A percentile compares a stretch with the other conserved stretches of the same genome.
Conservation (phyloP, 2,888 invertebrate genomes). For the Tachina lurida region DNA sequence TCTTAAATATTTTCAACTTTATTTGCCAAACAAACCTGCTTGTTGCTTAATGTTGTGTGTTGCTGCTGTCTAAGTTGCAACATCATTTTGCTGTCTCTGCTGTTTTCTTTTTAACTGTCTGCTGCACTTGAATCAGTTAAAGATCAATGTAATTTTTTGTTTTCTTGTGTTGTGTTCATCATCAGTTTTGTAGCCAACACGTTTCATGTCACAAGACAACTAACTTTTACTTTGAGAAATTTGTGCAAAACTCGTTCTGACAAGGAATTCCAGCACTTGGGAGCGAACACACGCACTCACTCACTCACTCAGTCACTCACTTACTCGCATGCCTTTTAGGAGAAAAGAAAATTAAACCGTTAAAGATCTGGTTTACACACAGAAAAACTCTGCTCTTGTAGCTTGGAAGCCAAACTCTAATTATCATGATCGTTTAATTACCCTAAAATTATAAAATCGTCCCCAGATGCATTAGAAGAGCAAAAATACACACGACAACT, state of each 20-base stretch:
- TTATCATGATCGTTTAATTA: constrained; percentile 70
- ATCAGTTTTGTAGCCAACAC: constrained; percentile 61
- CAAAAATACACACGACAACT: constrained; percentile 26
- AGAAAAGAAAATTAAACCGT: constrained; percentile 55
- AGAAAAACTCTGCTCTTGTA: not conserved
- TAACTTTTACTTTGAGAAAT: constrained; percentile 70
- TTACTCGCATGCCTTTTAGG: not conserved
- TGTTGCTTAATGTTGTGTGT: constrained; percentile 37
- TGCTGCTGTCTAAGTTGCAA: constrained; percentile 5
- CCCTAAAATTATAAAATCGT: constrained; percentile 63
- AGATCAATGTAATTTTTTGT: constrained; percentile 49
- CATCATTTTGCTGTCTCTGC: constrained; percentile 35
- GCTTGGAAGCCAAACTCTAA: constrained; percentile 56
- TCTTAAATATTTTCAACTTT: not conserved
- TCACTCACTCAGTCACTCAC: not conserved
- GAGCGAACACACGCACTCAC: constrained; percentile 15
- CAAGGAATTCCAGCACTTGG: constrained; percentile 64
- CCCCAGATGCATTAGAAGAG: constrained; percentile 17
- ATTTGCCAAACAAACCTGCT: not conserved
- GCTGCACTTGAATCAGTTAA: constrained; percentile 64
- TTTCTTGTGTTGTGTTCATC: not conserved
- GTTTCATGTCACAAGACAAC: constrained; percentile 65
- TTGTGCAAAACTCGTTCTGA: constrained; percentile 65
- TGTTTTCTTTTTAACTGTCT: constrained; percentile 21
- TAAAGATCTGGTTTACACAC: constrained; percentile 59